Percentiles rank a stretch among this genome's conserved stretches.
phyloP scores from a whole-genome alignment of 2,113 vertebrate species.

The Meriones unguiculatus region DNA sequence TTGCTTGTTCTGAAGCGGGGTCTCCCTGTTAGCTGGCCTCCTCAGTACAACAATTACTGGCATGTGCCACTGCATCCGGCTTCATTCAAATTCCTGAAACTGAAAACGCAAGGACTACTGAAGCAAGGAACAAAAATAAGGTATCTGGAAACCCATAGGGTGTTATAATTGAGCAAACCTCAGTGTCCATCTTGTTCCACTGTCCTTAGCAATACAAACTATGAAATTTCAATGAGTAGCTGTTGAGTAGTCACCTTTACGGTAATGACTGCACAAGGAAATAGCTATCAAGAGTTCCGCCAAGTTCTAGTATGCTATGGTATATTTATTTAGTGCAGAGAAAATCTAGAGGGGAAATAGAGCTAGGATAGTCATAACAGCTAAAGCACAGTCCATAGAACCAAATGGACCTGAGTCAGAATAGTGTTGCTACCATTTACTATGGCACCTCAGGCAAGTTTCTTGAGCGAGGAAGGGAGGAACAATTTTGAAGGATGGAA shows the following conservation, averaged over 20 bases:
- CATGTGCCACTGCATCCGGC: not conserved
- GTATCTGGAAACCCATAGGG: slow-evolving; percentile 14
- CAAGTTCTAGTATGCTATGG: not conserved
- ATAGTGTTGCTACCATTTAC: not conserved
- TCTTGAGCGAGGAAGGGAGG: not conserved
- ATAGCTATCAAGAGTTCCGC: not conserved
- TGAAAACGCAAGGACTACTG: not conserved
- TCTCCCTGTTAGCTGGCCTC: not conserved
- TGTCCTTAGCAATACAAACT: not conserved
- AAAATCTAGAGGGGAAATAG: not conserved
- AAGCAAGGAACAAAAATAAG: not conserved
- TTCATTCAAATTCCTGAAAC: slow-evolving; percentile 30
- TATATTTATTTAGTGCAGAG: not conserved
- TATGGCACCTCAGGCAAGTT: not conserved
- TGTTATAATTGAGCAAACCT: not conserved
- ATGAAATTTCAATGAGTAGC: not conserved
- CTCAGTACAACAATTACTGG: not conserved
- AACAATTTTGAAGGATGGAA: slow-evolving; percentile 21
- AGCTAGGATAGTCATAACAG: not conserved
- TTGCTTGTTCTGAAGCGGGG: not conserved
- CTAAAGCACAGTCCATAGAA: not conserved
- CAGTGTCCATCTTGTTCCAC: not conserved
- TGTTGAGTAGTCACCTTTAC: slow-evolving; percentile 38
- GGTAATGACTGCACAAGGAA: not conserved
- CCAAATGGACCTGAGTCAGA: not conserved